Base-by-base conservation (phyloP, 53 echinoderm and acorn worm genomes). In the Zoroaster sp. region DNA sequence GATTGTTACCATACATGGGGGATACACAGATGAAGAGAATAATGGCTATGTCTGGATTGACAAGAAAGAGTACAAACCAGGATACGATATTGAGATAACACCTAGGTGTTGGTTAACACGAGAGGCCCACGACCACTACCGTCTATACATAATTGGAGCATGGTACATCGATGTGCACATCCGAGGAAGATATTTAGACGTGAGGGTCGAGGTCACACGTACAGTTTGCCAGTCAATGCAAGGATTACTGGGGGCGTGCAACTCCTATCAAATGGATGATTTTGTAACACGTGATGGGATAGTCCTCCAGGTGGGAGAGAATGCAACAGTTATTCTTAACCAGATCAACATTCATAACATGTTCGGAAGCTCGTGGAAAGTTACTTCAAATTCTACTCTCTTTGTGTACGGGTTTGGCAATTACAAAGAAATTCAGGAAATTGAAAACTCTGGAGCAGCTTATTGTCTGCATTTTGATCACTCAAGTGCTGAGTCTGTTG, bases 381-480 rank as follows among this genome's bases (percentile, higher is more conserved):
- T 91, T 7, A 37, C 40, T 8, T 39, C 82, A 43, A 73, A 69
- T 18, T 37, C 86, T 4, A 77, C 90, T 2, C 31, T 88, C 14
- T 91, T 94, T 74, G 69, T 94, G 0, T 96, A 96, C 18, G 66
- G 59, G 46, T 77, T 91, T 81, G 91, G 94, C 18, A 28, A 86
- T 15, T 92, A 90, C 74, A 59, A 91, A 2, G 94, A 96, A 76
- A 83, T 89, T 23, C 85, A 88, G 20, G 71, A 91, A 28, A 89
- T 91, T 49, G 43, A 86, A 17, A 77, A 80, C 40, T 94, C 94
- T n/a, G 89, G 53, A 38, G 88, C 96, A 45, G 89, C 91, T 4
- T 96, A 96, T 86, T 92, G 91, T 31, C 72, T 96, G 20, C 91
- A 71, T 43, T 96, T 96, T 80, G 76, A 90, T 53, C 93, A 96